A percentile compares a stretch with the other conserved stretches of the same genome.
phyloP scores from a whole-genome alignment of 2,888 invertebrate genomes.

The Pyrrhosoma nymphula region DNA sequence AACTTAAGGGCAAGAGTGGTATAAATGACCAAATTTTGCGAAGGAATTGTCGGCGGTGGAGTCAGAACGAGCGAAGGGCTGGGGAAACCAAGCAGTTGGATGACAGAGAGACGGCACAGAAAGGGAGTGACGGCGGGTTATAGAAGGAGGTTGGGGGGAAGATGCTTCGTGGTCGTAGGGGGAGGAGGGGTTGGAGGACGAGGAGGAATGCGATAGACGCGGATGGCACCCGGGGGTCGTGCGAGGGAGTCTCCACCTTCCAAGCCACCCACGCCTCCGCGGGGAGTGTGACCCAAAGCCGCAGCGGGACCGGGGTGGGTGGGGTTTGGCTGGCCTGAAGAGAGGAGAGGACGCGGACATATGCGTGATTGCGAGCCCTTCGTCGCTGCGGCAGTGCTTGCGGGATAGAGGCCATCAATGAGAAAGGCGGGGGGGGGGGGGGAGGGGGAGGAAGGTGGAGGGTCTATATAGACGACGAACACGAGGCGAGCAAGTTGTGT shows the following conservation, averaged over 20 bases:
- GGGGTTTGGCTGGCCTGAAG: neutral
- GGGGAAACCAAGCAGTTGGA: neutral
- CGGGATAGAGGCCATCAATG: neutral
- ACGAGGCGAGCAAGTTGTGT: neutral
- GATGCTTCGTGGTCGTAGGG: neutral
- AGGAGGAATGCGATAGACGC: neutral
- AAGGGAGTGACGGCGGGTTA: neutral
- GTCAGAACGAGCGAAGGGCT: neutral
- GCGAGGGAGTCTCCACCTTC: neutral
- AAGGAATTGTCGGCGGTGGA: neutral
- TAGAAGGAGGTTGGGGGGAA: neutral
- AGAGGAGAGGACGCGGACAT: neutral
- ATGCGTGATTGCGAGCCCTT: neutral
- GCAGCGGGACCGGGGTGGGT: too few relatives aligned
- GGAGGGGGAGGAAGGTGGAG: neutral
- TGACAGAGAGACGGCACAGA: neutral
- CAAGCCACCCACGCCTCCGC: neutral
- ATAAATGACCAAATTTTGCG: too few relatives aligned
- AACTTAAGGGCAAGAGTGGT: too few relatives aligned
- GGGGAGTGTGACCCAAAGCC: constrained; percentile 15
- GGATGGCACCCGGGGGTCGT: neutral
- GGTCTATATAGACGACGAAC: neutral
- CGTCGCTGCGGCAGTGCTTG: neutral
- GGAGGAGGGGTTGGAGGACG: neutral
- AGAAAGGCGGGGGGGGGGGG: neutral